phyloP scores from a whole-genome alignment of 2,113 vertebrate genomes.

The Bolborhynchus lineola region DNA sequence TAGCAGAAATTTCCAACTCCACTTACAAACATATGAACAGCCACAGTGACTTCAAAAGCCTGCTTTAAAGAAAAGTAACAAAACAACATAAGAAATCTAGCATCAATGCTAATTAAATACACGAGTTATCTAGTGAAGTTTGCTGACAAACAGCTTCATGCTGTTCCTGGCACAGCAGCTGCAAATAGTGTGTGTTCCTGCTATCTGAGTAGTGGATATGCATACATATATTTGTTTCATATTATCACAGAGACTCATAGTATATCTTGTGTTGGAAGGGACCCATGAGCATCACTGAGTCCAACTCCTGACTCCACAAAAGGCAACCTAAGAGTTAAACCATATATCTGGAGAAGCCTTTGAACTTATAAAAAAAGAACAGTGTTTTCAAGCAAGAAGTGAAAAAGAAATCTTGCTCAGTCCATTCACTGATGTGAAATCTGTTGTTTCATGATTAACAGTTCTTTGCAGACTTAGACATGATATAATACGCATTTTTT shows the following conservation, averaged over 20 bases:
- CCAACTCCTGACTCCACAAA: neutral
- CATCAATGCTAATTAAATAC: neutral
- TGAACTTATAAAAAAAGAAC: neutral
- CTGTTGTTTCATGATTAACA: neutral
- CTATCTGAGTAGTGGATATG: neutral
- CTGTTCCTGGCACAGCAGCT: neutral
- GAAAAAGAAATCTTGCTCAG: neutral
- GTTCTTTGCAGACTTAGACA: neutral
- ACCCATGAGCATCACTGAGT: fast-evolving
- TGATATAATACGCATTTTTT: neutral
- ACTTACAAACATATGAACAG: neutral
- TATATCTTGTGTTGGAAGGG: neutral
- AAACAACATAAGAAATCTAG: neutral
- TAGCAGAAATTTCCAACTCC: neutral
- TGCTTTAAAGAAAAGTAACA: neutral
- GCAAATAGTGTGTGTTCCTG: neutral
- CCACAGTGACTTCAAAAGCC: neutral
- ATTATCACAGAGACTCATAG: neutral
- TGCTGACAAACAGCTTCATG: neutral
- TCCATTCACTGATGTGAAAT: neutral
- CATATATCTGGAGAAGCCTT: neutral
- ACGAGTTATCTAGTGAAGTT: neutral
- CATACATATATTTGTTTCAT: neutral
- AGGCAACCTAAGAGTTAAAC: neutral
- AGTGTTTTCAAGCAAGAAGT: neutral